phyloP scores from a whole-genome alignment of 2,113 vertebrate species.

The Dissostichus mawsoni region DNA sequence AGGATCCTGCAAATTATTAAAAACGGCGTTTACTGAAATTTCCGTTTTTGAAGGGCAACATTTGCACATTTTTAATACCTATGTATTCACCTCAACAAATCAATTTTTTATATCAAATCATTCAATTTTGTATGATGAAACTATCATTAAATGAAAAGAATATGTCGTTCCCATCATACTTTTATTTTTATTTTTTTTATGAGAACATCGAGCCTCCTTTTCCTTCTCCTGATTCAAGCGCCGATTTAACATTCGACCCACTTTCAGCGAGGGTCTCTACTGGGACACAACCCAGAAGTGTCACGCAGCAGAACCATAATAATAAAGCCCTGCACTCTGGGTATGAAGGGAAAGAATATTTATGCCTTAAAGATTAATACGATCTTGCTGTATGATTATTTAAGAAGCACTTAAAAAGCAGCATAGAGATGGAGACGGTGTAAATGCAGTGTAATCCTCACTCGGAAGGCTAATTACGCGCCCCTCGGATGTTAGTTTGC shows the following conservation, averaged over 20 bases:
- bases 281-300: conserved; percentile 86
- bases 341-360: conserved; percentile 65
- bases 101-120: conserved; percentile 36
- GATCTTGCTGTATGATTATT: conserved; percentile 26
- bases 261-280: conserved; percentile 79
- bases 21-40: no score
- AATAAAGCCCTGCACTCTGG: conserved; percentile 69
- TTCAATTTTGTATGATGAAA: conserved; percentile 29
- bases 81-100: conserved; percentile 28
- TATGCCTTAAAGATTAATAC: conserved; percentile 52
- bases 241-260: conserved; percentile 83
- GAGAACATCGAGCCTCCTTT: conserved; percentile 63
- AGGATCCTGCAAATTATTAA: conserved; percentile 48
- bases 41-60: neutral
- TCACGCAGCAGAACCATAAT: conserved; percentile 80
- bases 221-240: conserved; percentile 74
- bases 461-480: conserved; percentile 62
- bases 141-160: conserved; percentile 23
- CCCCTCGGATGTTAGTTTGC: conserved; percentile 65
- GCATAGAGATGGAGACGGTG: conserved; percentile 25
- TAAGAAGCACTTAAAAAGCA: conserved; percentile 12
- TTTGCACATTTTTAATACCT: conserved; percentile 19
- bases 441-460: conserved; percentile 55
- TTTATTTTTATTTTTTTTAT: conserved; percentile 28
- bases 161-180: conserved; percentile 47